These are phyloP conservation scores for Aethina tumida DNA, from an alignment of 1,140 invertebrate species.

Conservation along the genomic window DNA sequence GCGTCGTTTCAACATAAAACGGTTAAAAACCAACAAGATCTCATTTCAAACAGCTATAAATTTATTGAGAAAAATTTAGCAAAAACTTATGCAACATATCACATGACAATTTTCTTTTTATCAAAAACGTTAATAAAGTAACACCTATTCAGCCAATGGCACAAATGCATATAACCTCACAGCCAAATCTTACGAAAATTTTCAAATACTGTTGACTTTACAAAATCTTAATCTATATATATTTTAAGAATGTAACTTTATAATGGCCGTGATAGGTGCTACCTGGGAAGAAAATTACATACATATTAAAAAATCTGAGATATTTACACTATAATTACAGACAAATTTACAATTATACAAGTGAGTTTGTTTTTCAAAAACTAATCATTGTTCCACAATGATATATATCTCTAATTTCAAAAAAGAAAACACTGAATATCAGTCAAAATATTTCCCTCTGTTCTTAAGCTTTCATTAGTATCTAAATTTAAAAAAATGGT, in stretches of 20 bases:
- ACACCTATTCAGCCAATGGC: conserved; percentile 32
- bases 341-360: conserved; percentile 15
- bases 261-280: conserved; percentile 28
- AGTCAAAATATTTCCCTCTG: conserved; percentile 97
- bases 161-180: conserved; percentile 33
- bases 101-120: conserved; percentile 23
- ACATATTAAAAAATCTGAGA: conserved; percentile 11
- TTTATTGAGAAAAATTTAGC: conserved; percentile 6
- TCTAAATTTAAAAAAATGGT: too few relatives aligned
- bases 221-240: conserved; percentile 21
- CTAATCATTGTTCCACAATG: conserved; percentile 12
- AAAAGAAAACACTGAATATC: conserved; percentile 22
- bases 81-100: conserved; percentile 23
- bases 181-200: conserved; percentile 31
- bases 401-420: conserved; percentile 5
- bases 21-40: not conserved
- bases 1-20: not conserved
- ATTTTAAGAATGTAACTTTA: conserved; percentile 27
- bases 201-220: conserved; percentile 30
- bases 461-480: too few relatives aligned
- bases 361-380: too few relatives aligned
- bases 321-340: conserved; percentile 15
- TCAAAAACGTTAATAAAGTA: conserved; percentile 21
- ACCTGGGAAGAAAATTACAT: conserved; percentile 13
- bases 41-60: not conserved